phyloP scores from a whole-genome alignment of 2,113 vertebrate species.

The Sylvilagus bachmani region DNA sequence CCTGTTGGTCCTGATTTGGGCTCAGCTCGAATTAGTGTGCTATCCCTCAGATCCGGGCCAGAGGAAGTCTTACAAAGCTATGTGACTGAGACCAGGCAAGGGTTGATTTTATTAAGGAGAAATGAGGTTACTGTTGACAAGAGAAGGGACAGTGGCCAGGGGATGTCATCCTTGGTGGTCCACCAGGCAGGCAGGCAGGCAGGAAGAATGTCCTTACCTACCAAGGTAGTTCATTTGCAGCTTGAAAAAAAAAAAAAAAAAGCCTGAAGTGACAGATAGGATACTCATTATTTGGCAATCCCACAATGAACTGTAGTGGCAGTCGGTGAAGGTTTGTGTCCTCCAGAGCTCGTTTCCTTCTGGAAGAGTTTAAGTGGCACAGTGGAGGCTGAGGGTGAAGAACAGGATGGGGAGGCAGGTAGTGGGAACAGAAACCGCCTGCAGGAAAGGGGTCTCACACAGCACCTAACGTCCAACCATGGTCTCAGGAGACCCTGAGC shows the following conservation, averaged over 20 bases:
- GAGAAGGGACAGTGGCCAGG: background rate
- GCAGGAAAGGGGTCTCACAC: background rate
- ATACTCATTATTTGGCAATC: background rate
- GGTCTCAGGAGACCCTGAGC: too few species aligned
- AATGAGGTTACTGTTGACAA: background rate
- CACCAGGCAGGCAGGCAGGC: background rate
- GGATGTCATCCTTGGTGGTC: background rate
- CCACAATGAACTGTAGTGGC: background rate
- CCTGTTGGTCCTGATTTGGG: background rate
- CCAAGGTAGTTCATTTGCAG: background rate
- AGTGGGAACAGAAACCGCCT: background rate
- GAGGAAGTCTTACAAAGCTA: background rate
- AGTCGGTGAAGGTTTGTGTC: background rate
- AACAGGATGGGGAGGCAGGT: background rate
- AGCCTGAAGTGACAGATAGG: background rate
- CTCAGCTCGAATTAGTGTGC: background rate
- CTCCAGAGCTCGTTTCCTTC: background rate
- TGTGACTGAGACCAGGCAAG: background rate
- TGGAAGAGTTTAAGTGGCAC: background rate
- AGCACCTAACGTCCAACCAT: background rate
- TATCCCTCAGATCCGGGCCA: background rate
- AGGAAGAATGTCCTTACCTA: background rate
- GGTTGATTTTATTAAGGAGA: constrained; percentile 3
- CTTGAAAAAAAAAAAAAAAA: background rate
- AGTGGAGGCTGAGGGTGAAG: background rate